Base-by-base conservation (phyloP, 2,888 invertebrate species). In the Apantesis nais region DNA sequence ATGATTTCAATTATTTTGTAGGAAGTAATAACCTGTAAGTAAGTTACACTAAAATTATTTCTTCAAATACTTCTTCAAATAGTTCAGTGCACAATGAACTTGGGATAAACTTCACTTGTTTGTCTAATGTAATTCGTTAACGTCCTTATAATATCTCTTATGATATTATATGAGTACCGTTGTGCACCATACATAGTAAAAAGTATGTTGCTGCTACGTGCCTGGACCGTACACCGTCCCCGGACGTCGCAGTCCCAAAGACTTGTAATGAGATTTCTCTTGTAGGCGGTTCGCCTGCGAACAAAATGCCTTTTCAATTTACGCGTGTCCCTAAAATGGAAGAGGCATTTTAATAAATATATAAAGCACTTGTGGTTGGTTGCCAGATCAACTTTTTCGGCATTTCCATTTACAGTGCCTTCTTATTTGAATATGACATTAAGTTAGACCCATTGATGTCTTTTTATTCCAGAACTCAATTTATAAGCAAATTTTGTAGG, bases 401-500 rank as follows among this genome's bases (percentile, higher is more conserved):
- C 67, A 82, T 84, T 81, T 74, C 76, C 48, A 52, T 77, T 80
- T 74, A 71, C 76, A 65, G 70, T 65, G 69, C 67, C 72, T 69
- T 62, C 77, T 62, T 76, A 83, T 84, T 84, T 82, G 82, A 84
- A 84, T 84, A 81, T 74, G 75, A 81, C 75, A 85, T 85, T 81
- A 82, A 86, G 85, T 85, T 82, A 83, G 80, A 72, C 70, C 77
- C 76, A 73, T 76, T 84, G 84, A 84, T 80, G 80, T 85, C 80
- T 85, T 81, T 81, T 80, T 77, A 78, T 78, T 79, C 78, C 78
- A 73, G 79, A 85, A 88, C 78, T 83, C 85, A 83, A 88, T 88
- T 86, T 86, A 81, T 84, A 88, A 86, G 86, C 84, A 86, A 86
- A 88, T 88, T 85, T 84, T 74, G 75, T 76, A 76, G 74, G 70